These are phyloP conservation scores for Hydrochoerus hydrochaeris DNA, from an alignment of 2,113 vertebrate genomes.

Conservation along the genomic window DNA sequence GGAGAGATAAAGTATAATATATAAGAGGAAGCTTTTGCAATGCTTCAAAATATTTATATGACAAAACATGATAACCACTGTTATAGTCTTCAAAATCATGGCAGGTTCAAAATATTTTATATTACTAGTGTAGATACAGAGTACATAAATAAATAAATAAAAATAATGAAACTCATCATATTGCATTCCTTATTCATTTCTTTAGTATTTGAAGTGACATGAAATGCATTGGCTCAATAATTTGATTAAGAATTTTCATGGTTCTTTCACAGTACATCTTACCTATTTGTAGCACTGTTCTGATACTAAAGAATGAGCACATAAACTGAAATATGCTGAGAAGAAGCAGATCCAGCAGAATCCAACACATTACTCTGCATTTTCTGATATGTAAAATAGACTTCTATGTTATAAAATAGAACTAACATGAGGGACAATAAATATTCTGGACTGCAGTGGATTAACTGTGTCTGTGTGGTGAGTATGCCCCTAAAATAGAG, in stretches of 20 bases:
- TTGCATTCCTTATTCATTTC: neutral
- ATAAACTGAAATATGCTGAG: neutral
- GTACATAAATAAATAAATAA: rapidly evolving
- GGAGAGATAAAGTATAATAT: too few species aligned
- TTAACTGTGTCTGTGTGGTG: too few species aligned
- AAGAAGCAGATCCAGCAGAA: neutral
- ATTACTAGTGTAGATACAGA: neutral
- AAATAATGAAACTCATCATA: neutral
- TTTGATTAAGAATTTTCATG: neutral
- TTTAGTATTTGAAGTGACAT: neutral
- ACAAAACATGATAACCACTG: neutral
- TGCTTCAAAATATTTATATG: neutral
- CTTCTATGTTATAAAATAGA: neutral
- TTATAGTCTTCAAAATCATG: neutral
- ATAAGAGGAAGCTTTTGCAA: neutral
- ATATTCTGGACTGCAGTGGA: too few species aligned
- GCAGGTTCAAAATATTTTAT: neutral
- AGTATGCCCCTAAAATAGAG: too few species aligned
- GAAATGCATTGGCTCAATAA: neutral
- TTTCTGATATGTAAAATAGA: too few species aligned
- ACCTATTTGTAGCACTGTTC: neutral
- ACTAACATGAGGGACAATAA: neutral
- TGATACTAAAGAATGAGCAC: neutral
- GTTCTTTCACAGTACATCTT: too few species aligned
- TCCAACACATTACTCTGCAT: too few species aligned